These are phyloP conservation scores for Euplagia quadripunctaria DNA, from an alignment of 2,888 invertebrate species.

Conservation along the genomic window DNA sequence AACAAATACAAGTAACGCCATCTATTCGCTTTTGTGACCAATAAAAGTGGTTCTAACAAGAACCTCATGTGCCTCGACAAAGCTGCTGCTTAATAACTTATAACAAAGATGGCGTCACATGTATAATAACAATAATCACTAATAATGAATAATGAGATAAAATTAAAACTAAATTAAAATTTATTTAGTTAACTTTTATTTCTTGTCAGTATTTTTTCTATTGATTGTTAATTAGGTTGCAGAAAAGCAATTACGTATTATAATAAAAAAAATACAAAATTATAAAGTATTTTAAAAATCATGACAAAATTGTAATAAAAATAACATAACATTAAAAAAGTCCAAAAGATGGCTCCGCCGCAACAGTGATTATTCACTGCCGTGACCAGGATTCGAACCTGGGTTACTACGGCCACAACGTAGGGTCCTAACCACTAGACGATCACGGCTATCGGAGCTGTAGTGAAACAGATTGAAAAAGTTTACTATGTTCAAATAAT, in stretches of 20 bases:
- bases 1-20: constrained; percentile 81
- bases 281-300: constrained; percentile 13
- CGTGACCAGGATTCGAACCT: constrained; percentile 92
- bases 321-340: not conserved
- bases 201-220: not conserved
- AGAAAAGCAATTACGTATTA: not conserved
- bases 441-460: constrained; percentile 89
- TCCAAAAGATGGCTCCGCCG: constrained; percentile 64
- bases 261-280: not conserved
- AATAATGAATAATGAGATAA: not conserved
- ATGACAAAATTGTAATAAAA: not conserved
- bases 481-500: not conserved
- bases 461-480: rapidly evolving
- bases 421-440: constrained; percentile 92
- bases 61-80: not conserved
- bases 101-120: constrained; percentile 57
- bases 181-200: not conserved
- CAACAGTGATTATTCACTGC: constrained; percentile 79
- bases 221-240: not conserved
- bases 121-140: not conserved
- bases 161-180: not conserved
- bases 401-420: constrained; percentile 93
- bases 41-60: constrained; percentile 4
- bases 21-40: constrained; percentile 53
- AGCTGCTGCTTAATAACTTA: not conserved